A percentile compares a stretch with the other conserved stretches of the same genome.
Conservation (phyloP, 1,140 invertebrate genomes). For the Eupeodes corollae region DNA sequence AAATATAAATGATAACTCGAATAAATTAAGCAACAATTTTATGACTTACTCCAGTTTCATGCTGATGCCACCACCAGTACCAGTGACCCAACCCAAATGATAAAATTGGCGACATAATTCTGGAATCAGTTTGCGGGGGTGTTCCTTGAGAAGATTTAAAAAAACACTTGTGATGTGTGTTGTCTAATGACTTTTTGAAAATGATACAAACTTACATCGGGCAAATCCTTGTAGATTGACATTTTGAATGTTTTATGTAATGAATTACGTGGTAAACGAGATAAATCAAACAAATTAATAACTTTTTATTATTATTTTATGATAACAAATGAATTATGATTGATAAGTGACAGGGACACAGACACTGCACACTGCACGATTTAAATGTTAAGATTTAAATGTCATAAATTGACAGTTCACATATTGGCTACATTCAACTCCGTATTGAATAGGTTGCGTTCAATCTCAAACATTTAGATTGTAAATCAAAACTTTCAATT, state of each 20-base stretch:
- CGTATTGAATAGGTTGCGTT: too few relatives aligned
- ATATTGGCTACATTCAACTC: too few relatives aligned
- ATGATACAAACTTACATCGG: constrained; percentile 5
- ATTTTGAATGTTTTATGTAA: neutral
- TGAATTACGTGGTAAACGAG: too few relatives aligned
- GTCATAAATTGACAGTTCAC: too few relatives aligned
- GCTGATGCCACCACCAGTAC: constrained; percentile 82
- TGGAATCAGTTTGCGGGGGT: constrained; percentile 80
- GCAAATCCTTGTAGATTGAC: constrained; percentile 24
- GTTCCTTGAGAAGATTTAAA: constrained; percentile 42
- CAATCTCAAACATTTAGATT: too few relatives aligned
- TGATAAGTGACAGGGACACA: too few relatives aligned
- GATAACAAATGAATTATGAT: too few relatives aligned
- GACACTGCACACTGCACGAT: too few relatives aligned
- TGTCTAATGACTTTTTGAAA: neutral
- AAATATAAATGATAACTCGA: neutral
- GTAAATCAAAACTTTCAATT: too few relatives aligned
- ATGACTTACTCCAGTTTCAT: constrained; percentile 65
- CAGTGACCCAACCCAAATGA: constrained; percentile 88
- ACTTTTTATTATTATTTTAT: too few relatives aligned
- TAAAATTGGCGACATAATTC: constrained; percentile 85
- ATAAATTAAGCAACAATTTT: constrained; percentile 1
- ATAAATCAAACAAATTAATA: too few relatives aligned
- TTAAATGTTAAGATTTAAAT: too few relatives aligned
- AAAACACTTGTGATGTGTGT: neutral